Evolutionary conservation across 2,888 invertebrate genomes (phyloP), one percentile per base, ranked within the genome.

Genomic region (Thecophora atra): DNA sequence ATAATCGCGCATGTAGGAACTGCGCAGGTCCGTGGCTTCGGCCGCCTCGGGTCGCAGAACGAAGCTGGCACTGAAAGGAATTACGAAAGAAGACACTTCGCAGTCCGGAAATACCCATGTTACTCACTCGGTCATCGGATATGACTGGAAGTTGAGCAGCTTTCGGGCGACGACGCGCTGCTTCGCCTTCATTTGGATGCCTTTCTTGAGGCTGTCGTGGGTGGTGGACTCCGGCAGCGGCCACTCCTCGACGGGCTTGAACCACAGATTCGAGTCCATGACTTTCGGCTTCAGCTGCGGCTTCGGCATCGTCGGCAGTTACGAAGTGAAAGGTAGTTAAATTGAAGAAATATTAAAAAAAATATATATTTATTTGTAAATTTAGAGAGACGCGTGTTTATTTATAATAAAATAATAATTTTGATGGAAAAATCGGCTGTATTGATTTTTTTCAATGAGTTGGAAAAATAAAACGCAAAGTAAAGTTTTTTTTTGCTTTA

Each of bases 161-260:
- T 76, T 78, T 17, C 72, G 71, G 0, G 54, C 52, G 5, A 70
- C 56, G n/a, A 68, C 63, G 8, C 68, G 62, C 0, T 21, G 17
- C 42, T 73, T 73, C 21, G 72, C 44, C 64, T 66, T 37, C 54
- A 62, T 24, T 30, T 44, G 60, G 0, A 63, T 26, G 11, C 77
- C 78, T 19, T 8, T 65, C 66, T 77, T 73, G 21, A 77, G 73
- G 69, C 74, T 77, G 70, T 78, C 77, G n/a, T 75, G 77, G 37
- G 77, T 77, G 7, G 75, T 73, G 0, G 77, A 72, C 60, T 71
- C 71, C 13, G 75, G 75, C 13, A 62, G 30, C 4, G 47, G 26
- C 51, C 52, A 52, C 8, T 26, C 24, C 2, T 51, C 5, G 28
- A 52, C 70, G 3, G 44, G 51, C 24, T 62, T 19, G 24, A 62